These are phyloP conservation scores for Dipodomys merriami DNA, from an alignment of 2,113 vertebrate species.

Conservation along the genomic window DNA sequence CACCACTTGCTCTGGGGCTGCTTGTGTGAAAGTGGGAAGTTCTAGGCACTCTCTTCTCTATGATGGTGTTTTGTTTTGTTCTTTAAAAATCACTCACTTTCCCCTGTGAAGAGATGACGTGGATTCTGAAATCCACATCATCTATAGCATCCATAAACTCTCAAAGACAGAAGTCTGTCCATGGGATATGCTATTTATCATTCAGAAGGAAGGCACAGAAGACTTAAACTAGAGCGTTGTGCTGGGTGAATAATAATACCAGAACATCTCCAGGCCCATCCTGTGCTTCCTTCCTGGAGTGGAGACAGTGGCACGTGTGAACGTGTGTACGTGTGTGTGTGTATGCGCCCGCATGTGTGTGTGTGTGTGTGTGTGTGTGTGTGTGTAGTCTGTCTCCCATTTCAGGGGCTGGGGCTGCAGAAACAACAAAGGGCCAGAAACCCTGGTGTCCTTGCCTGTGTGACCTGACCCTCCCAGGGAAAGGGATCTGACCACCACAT, in stretches of 20 bases:
- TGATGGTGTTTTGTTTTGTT: background rate
- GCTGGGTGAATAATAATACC: background rate
- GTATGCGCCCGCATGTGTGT: too few species aligned
- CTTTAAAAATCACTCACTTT: background rate
- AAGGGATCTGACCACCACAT: slow-evolving; percentile 95
- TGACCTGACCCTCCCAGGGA: slow-evolving; percentile 87
- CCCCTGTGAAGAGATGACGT: background rate
- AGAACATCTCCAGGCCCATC: background rate
- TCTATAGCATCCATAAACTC: background rate
- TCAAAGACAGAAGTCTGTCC: background rate
- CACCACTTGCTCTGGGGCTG: background rate
- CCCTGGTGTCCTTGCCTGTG: slow-evolving; percentile 88
- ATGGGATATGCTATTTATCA: rapidly evolving
- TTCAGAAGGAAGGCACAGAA: rapidly evolving
- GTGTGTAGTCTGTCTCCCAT: slow-evolving; percentile 56
- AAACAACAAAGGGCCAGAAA: slow-evolving; percentile 80
- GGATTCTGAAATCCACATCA: background rate
- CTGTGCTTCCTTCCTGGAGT: background rate
- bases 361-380: background rate
- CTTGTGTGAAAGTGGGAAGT: background rate
- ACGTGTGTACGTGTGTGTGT: too few species aligned
- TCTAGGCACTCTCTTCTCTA: background rate
- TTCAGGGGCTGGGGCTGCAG: slow-evolving; percentile 57
- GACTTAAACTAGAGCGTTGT: background rate
- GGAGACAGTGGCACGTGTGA: background rate